Base-by-base conservation (phyloP, 2,113 vertebrate species). In the Butorides virescens region DNA sequence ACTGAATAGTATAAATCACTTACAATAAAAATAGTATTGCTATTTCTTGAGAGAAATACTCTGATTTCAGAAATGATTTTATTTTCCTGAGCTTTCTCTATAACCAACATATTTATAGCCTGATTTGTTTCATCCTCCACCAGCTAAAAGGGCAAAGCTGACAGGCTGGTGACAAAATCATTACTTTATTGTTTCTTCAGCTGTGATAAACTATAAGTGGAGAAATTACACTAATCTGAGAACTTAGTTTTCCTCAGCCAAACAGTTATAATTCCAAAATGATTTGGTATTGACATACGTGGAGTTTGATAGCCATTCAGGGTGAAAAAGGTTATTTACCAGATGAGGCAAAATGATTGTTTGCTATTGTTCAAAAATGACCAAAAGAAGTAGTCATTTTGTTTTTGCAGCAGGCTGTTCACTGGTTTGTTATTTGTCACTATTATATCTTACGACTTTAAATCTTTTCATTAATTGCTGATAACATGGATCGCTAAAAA, bases 221-320 rank as follows among this genome's bases (percentile, higher is more conserved):
- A 93, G 46, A 95, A 96, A 97, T 85, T 46, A 50, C 36, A 82
- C 52, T 66, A 93, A 68, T 30, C 50, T 80, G 17, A 90, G 79
- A 91, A 34, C 0, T 42, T 68, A 5, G 10, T 71, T 96, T 95
- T 78, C 42, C 27, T 88, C 83, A 93, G 70, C 19, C 87, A 81
- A 81, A 29, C 17, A 76, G 2, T 36, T 84, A 10, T 4, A 85
- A 13, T 37, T 81, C 27, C 22, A 80, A 79, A 86, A 71, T 79
- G 1, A 59, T 83, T 92, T 86, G 10, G 7, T 79, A 72, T 66
- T 63, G 47, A 47, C 13, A 26, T 82, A 84, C 36, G 29, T 74
- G 66, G 46, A 93, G n/a, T 85, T 62, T 72, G 37, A 71, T 62
- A 66, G 44, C 14, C 6, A 20, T 62, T 63, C 27, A 39, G 26